Conservation (phyloP, 2,113 vertebrate genomes). For the Tympanuchus pallidicinctus region DNA sequence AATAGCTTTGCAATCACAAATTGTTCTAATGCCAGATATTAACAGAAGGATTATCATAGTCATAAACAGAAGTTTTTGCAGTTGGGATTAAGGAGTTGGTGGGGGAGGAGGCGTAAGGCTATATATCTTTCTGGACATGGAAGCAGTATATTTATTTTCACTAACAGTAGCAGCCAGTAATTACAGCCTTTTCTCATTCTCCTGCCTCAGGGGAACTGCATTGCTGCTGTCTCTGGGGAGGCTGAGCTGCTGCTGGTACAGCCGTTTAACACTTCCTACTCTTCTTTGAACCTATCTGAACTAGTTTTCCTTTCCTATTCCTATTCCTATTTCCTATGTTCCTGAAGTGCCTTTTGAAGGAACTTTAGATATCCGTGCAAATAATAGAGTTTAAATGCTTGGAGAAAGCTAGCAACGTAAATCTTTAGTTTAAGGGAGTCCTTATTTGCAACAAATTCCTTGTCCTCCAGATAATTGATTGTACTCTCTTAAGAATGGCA, state of each 20-base stretch:
- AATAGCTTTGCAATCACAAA: background rate
- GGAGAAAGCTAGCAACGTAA: background rate
- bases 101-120: background rate
- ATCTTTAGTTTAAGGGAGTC: background rate
- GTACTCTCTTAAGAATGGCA: background rate
- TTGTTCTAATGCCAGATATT: background rate
- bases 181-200: slow-evolving; percentile 21
- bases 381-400: background rate
- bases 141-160: slow-evolving; percentile 28
- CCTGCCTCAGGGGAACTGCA: background rate
- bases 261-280: background rate
- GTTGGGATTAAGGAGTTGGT: background rate
- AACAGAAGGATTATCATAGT: background rate
- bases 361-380: background rate
- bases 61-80: background rate
- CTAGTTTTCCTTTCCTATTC: background rate
- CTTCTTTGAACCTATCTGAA: background rate
- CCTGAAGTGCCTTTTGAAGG: background rate
- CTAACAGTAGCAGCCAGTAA: slow-evolving; percentile 18
- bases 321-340: too few relatives aligned
- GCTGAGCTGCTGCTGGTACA: background rate
- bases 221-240: background rate
- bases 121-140: background rate
- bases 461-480: background rate
- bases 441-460: background rate